These are phyloP conservation scores for Scarus forsteni DNA, from an alignment of 2,797 vertebrate species.

Conservation along the genomic window DNA sequence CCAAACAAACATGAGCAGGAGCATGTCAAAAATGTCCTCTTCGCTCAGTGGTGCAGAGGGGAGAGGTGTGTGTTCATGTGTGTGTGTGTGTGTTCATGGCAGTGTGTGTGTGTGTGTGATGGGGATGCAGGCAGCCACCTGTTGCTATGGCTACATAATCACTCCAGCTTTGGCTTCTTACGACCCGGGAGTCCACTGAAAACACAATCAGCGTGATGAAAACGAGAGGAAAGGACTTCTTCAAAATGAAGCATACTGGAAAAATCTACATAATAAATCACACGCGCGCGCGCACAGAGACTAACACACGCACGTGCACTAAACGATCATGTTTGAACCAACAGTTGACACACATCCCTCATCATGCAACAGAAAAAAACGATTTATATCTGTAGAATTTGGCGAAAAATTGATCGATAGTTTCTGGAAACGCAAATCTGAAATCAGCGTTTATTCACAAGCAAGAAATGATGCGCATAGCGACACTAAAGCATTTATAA, in stretches of 20 bases:
- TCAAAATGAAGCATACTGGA: not conserved
- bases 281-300: not conserved
- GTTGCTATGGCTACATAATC: conserved; percentile 85
- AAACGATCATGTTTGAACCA: too few species aligned
- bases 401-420: conserved; percentile 25
- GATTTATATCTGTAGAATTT: not conserved
- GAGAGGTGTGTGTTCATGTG: conserved; percentile 13
- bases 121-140: conserved; percentile 77
- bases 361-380: too few species aligned
- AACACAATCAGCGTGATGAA: conserved; percentile 11
- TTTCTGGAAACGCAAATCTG: conserved; percentile 15
- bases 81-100: not conserved
- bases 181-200: conserved; percentile 27
- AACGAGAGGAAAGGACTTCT: not conserved
- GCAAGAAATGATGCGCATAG: not conserved
- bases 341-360: too few species aligned
- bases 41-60: conserved; percentile 42
- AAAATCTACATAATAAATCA: not conserved
- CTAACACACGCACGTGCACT: not conserved
- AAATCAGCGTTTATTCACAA: not conserved
- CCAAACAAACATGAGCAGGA: conserved; percentile 16
- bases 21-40: not conserved
- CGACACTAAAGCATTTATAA: too few species aligned
- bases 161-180: conserved; percentile 58
- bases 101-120: conserved; percentile 9